Evolutionary conservation across 30 jellyfish, hydroid and myxozoan species (phyloP), one percentile per base, ranked within the genome.

Genomic region (Turritopsis dohrnii): DNA sequence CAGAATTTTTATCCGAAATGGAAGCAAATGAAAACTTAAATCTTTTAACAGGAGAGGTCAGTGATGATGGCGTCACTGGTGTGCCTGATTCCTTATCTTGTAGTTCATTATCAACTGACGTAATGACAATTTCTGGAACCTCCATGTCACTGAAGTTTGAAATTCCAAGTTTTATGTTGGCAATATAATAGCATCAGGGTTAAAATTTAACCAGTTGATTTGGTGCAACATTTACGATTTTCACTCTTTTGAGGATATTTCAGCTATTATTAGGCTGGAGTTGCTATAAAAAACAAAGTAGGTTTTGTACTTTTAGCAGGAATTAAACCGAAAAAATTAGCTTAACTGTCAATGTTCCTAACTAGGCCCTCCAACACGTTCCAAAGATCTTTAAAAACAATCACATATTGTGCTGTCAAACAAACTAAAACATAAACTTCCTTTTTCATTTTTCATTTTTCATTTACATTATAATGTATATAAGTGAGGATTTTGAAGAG

Each of bases 211-310:
- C 94, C 94, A 89, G 88, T 89, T 84, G 71, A 89, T 82, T 89
- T 89, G 96, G 79, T 89, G 96, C 93, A 84, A 89, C 96, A 89
- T 89, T 74, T 92, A 89, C 93, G 88, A 79, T 41, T 41, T 41
- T 41, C 60, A 41, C 60, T 41, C 60, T 41, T 13, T 41, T 41
- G 60, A 3, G 60, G 60, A 5, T 41, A 41, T 13, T 13, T 41
- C 60, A 41, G 60, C 13, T 3, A 41, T 41, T 5, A 5, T 3
- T 41, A 41, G 60, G 60, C 5, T 41, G 60, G 60, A 41, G 60
- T 13, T 3, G 60, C 60, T 41, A 13, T 13, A 41, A 41, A 41
- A 41, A 41, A 41, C 13, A 13, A 41, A 41, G 60, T n/a, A n/a
- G n/a, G n/a, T n/a, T n/a, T n/a, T n/a, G n/a, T n/a, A n/a, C n/a